Base-by-base conservation (phyloP, 2,797 vertebrate species). In the Heterohyrax brucei region DNA sequence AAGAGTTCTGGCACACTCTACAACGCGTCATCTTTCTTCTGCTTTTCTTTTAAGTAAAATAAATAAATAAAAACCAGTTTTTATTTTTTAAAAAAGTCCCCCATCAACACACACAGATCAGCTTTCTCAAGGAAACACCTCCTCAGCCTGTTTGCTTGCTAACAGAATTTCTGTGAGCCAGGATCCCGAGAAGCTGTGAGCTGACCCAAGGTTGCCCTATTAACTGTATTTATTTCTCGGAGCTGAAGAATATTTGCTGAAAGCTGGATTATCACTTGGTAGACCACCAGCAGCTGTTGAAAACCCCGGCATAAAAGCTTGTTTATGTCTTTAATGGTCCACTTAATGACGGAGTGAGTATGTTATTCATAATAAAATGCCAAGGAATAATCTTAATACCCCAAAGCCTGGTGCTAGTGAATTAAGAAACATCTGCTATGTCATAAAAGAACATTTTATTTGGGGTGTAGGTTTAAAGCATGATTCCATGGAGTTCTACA, bases 321-420 rank as follows among this genome's bases (percentile, higher is more conserved):
- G 98, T 99, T 99, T 98, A 99, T 98, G 98, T 98, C 98, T 98
- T 99, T 99, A 99, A 98, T 99, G 99, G 99, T 98, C 98, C 98
- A 98, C 98, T 98, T 99, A 99, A 99, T 98, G 98, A 99, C 5
- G 97, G 98, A 98, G 97, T 96, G 98, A 99, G 98, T 97, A 98
- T 99, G 98, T 99, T 99, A 99, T 99, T 99, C 98, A 98, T 98
- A 98, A 98, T 98, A 98, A 99, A 98, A 98, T 97, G 98, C 97
- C 98, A 97, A 98, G 98, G 98, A 98, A 98, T 98, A 99, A 99
- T 99, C 99, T 98, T 98, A 98, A 98, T 98, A 98, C 98, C 98
- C 98, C 98, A 97, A 98, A 98, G 98, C 97, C 96, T 98, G 98
- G 98, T 94, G 97, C 98, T 98, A 98, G 98, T 98, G 98, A 99